Base-by-base conservation (phyloP, 1,140 invertebrate species). In the Drosophila sulfurigaster region DNA sequence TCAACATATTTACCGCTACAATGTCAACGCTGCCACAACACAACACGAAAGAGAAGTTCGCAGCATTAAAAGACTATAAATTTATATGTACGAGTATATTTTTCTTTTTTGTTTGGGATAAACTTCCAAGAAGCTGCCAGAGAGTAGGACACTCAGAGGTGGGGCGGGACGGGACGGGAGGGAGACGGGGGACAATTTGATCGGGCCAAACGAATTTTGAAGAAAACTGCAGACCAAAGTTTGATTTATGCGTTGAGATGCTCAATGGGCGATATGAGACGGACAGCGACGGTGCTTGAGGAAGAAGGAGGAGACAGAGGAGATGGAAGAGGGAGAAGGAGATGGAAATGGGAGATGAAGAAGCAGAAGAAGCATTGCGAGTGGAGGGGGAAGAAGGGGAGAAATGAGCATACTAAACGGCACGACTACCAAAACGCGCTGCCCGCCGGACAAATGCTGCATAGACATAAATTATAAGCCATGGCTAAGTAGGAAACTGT, bases 161-260 rank as follows among this genome's bases (percentile, higher is more conserved):
- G 11, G n/a, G n/a, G 41, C n/a, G 41, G n/a, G n/a, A 43, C 20
- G 20, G 20, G 41, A 13, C n/a, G 41, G 20, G 20, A 25, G 3
- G n/a, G 3, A 43, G 38, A n/a, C 38, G 38, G 38, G 38, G 48
- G 64, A 65, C 81, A 78, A 81, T 79, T 86, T 75, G 82, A 86
- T 86, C 81, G 78, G 74, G 51, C 59, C 59, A 65, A 76, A 49
- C 38, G 38, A 51, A 62, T 38, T 67, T 58, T 73, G 62, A 74
- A 65, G 77, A 82, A 88, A 87, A 75, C 59, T 59, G 38, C 59
- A 59, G 66, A 69, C 83, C 85, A 82, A 87, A 88, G 72, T 87
- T 87, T 87, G 83, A 87, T 88, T 87, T 87, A 87, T 87, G 83
- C 83, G 80, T 87, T 66, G 80, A 75, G 83, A 87, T 87, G 80